phyloP scores from a whole-genome alignment of 1,140 invertebrate species.

The Drosophila saltans region DNA sequence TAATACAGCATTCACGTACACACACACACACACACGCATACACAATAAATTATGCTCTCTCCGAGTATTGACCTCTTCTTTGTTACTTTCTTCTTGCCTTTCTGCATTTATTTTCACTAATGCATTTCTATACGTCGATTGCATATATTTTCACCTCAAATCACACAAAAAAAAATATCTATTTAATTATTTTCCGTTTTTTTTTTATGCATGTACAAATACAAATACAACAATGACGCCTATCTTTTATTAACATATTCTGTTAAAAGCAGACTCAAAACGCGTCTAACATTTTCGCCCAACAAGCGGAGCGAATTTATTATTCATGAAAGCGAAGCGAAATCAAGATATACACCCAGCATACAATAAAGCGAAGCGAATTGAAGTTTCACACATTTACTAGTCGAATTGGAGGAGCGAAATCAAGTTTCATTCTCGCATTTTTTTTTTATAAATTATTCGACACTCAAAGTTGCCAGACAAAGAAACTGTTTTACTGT shows the following conservation, averaged over 20 bases:
- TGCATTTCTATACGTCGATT: constrained; percentile 2
- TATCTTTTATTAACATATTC: constrained; percentile 5
- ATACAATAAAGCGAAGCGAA: no score
- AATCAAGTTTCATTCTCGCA: no score
- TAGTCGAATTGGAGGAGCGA: no score
- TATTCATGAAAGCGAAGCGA: no score
- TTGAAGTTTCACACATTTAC: no score
- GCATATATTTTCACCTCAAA: constrained; percentile 19
- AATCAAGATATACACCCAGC: no score
- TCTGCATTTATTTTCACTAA: not conserved
- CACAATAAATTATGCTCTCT: constrained; percentile 19
- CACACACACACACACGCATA: constrained; percentile 10
- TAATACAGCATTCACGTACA: constrained; percentile 10
- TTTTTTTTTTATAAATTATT: no score
- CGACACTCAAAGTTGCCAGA: no score
- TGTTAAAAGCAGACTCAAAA: not conserved
- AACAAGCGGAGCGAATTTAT: no score
- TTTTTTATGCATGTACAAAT: constrained; percentile 8
- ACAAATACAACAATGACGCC: constrained; percentile 9
- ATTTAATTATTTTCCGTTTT: not conserved
- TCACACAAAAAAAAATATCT: constrained; percentile 11
- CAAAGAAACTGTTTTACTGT: no score
- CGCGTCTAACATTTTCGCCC: no score
- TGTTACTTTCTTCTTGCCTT: constrained; percentile 12
- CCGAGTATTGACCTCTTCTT: constrained; percentile 10